Conservation (phyloP, 2,113 vertebrate genomes). For the Cavia aperea region DNA sequence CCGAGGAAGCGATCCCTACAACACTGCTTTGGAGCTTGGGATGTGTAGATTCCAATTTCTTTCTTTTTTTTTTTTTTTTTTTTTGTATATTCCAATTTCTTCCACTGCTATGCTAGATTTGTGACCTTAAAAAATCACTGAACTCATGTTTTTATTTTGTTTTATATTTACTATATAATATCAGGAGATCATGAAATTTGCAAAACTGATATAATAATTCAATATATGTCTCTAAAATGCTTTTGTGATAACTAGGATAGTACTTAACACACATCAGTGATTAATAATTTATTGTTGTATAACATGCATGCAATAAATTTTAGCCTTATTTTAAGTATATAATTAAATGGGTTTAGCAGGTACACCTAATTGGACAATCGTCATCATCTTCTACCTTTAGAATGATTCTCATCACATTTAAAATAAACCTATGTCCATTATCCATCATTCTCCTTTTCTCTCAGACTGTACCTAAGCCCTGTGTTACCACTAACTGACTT, state of each 20-base stretch:
- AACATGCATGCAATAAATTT: neutral
- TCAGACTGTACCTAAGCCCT: neutral
- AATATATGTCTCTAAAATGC: neutral
- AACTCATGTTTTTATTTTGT: neutral
- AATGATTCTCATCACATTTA: neutral
- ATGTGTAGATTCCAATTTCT: neutral
- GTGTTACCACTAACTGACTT: neutral
- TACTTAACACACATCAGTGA: neutral
- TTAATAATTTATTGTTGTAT: neutral
- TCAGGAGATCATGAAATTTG: neutral
- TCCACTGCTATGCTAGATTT: neutral
- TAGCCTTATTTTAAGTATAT: neutral
- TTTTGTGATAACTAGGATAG: neutral
- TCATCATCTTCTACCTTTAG: neutral
- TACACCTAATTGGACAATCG: neutral
- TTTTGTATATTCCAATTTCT: neutral
- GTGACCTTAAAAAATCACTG: neutral
- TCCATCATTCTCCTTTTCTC: neutral
- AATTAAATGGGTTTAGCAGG: neutral
- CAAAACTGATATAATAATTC: neutral
- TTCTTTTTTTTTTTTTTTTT: neutral
- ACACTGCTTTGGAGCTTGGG: neutral
- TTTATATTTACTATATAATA: neutral
- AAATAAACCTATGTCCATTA: neutral
- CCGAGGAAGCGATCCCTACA: neutral